Percentiles rank a stretch among this genome's conserved stretches.
Conservation (phyloP, 2,888 invertebrate genomes). For the Adineta ricciae region DNA sequence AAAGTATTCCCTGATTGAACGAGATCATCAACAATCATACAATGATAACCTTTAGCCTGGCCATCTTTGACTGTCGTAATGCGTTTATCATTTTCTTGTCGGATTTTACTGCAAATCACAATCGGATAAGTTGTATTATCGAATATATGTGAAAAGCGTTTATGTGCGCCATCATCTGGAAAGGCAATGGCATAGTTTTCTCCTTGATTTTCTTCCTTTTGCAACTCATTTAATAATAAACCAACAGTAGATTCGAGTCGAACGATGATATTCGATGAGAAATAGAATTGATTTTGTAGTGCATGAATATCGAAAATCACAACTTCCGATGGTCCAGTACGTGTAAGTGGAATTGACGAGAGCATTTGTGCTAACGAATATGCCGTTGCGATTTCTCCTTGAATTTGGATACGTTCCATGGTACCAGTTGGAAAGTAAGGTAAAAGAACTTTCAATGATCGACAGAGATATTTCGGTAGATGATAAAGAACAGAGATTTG, state of each 20-base stretch:
- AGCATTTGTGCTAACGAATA: conserved; percentile 48
- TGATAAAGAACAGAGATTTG: conserved; percentile 41
- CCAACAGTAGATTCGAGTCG: conserved; percentile 49
- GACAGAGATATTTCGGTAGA: conserved; percentile 44
- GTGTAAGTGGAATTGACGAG: conserved; percentile 47
- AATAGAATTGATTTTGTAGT: conserved; percentile 50
- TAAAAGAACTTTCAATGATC: conserved; percentile 48
- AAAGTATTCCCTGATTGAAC: conserved; percentile 51
- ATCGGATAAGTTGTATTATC: conserved; percentile 36
- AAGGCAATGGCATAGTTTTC: conserved; percentile 44
- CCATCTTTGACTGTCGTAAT: conserved; percentile 49
- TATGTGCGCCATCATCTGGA: conserved; percentile 50
- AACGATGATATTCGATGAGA: conserved; percentile 46
- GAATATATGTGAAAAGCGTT: conserved; percentile 46
- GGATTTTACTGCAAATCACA: conserved; percentile 46
- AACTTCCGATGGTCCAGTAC: conserved; percentile 49
- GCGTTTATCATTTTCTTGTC: conserved; percentile 43
- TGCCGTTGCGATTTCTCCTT: conserved; percentile 51
- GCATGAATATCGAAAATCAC: conserved; percentile 51
- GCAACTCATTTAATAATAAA: conserved; percentile 39
- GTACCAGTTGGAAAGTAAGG: conserved; percentile 52
- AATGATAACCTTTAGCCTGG: conserved; percentile 44
- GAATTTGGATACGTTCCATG: conserved; percentile 50
- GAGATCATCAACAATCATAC: conserved; percentile 50
- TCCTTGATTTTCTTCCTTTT: conserved; percentile 35